Conservation (phyloP, 2,888 invertebrate genomes). For the Tortrix viridana region DNA sequence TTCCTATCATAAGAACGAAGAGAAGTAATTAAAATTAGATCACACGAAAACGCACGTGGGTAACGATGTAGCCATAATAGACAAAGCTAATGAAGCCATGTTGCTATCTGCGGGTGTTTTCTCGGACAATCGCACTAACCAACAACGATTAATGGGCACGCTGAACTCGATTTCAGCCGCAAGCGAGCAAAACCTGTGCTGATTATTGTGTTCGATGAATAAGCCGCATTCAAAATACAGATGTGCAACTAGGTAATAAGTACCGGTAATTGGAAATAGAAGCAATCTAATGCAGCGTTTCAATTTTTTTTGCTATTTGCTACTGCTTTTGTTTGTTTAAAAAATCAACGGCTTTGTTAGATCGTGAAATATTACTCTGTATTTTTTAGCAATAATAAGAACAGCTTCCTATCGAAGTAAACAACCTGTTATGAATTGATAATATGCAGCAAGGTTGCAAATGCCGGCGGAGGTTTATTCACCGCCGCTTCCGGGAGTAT, state of each 20-base stretch:
- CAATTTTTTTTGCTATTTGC: neutral
- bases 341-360: neutral
- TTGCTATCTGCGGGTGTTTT: slow-evolving; percentile 28
- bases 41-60: slow-evolving; percentile 24
- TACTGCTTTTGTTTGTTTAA: neutral
- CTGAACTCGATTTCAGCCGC: slow-evolving; percentile 24
- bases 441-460: slow-evolving; percentile 30
- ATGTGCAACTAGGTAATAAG: neutral
- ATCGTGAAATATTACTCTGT: neutral
- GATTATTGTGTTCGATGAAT: slow-evolving; percentile 11
- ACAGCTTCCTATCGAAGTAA: slow-evolving; percentile 23
- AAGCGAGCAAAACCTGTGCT: slow-evolving; percentile 24
- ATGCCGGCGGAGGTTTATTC: slow-evolving; percentile 35
- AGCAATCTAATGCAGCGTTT: neutral
- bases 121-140: slow-evolving; percentile 34
- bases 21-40: slow-evolving; percentile 17
- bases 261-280: neutral
- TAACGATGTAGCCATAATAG: slow-evolving; percentile 20
- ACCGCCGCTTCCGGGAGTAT: slow-evolving; percentile 47
- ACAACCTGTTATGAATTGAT: slow-evolving; percentile 33
- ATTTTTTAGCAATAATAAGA: slow-evolving; percentile 17
- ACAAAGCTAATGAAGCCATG: slow-evolving; percentile 30
- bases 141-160: slow-evolving; percentile 26
- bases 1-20: neutral
- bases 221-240: slow-evolving; percentile 1